A percentile compares a stretch with the other conserved stretches of the same genome.
These are phyloP conservation scores for Apamea sordens DNA, from an alignment of 2,888 invertebrate species.

Conservation along the genomic window DNA sequence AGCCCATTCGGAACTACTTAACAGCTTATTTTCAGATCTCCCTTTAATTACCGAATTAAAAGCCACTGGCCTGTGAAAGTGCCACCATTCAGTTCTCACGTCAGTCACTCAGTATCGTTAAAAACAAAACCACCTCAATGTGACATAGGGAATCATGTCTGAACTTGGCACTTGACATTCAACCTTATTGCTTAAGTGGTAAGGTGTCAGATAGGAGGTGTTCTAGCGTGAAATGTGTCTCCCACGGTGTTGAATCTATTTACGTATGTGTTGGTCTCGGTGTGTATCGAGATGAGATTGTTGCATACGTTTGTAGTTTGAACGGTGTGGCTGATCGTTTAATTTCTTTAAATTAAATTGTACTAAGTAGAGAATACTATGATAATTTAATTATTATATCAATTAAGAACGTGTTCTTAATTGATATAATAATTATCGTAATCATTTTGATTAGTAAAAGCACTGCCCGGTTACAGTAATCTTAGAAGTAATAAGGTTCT, in stretches of 20 bases:
- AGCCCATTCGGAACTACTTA: constrained; percentile 69
- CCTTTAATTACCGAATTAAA: constrained; percentile 72
- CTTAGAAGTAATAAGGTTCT: neutral
- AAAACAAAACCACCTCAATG: constrained; percentile 80
- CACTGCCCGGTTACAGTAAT: neutral
- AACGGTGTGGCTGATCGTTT: constrained; percentile 4
- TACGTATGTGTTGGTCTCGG: constrained; percentile 71
- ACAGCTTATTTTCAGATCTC: constrained; percentile 68
- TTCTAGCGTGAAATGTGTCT: constrained; percentile 70
- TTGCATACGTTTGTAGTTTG: constrained; percentile 41
- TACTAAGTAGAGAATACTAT: neutral
- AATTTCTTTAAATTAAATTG: neutral
- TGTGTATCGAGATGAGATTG: constrained; percentile 61
- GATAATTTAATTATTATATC: neutral
- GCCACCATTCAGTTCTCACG: constrained; percentile 84
- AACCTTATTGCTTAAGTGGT: constrained; percentile 62
- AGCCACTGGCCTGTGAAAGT: constrained; percentile 82
- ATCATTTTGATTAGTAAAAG: neutral
- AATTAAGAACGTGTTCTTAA: neutral
- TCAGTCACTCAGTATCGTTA: constrained; percentile 83
- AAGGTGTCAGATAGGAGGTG: constrained; percentile 61
- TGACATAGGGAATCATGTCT: constrained; percentile 65
- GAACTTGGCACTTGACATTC: constrained; percentile 47
- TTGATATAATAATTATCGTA: no score
- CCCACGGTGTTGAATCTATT: constrained; percentile 81